These are phyloP conservation scores for Zaprionus gabonicus DNA, from an alignment of 1,140 invertebrate species.

Conservation along the genomic window DNA sequence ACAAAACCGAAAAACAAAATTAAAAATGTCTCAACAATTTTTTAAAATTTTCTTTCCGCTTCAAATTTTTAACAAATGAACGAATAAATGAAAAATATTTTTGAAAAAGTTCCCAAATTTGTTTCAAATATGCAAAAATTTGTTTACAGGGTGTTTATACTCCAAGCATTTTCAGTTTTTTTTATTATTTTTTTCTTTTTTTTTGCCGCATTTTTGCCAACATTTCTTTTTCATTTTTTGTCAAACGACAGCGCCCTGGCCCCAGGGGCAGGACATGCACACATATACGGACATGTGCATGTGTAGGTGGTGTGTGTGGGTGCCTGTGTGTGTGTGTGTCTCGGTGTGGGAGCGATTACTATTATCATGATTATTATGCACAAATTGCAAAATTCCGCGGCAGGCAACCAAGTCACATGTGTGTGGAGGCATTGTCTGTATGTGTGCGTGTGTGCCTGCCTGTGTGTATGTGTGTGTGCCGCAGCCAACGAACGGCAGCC, in stretches of 20 bases:
- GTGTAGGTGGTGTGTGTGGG: background rate
- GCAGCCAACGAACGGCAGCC: conserved; percentile 42
- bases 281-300: conserved; percentile 12
- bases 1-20: no score
- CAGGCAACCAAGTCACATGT: conserved; percentile 34
- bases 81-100: no score
- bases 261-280: conserved; percentile 50
- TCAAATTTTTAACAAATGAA: background rate
- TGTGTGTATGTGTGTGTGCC: conserved; percentile 31
- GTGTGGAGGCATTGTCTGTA: background rate
- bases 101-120: no score
- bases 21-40: no score
- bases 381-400: conserved; percentile 79
- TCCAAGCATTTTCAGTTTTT: conserved; percentile 4
- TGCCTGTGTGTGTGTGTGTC: conserved; percentile 11
- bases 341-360: conserved; percentile 66
- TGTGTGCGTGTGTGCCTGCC: conserved; percentile 4
- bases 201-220: conserved; percentile 46
- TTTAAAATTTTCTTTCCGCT: background rate
- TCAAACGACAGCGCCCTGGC: conserved; percentile 69
- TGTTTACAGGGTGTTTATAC: conserved; percentile 2
- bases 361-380: conserved; percentile 80
- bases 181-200: conserved; percentile 27
- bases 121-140: background rate
- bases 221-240: conserved; percentile 36